These are phyloP conservation scores for Kryptopterus vitreolus DNA, from an alignment of 2,797 vertebrate genomes.

Conservation along the genomic window DNA sequence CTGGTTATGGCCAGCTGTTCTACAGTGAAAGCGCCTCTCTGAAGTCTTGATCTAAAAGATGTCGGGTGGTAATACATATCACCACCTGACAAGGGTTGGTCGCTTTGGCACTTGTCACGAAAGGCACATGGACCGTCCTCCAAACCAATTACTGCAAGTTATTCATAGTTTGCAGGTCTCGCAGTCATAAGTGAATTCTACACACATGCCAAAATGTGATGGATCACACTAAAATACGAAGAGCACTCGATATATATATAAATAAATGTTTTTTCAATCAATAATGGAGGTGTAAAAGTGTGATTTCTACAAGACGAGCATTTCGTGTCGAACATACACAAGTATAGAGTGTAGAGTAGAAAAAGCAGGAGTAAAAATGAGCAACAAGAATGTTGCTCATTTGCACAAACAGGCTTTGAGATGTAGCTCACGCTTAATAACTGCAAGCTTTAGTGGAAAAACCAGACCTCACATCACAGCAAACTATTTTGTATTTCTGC, in stretches of 20 bases:
- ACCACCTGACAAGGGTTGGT: not conserved
- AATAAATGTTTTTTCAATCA: constrained; percentile 30
- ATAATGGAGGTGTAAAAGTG: constrained; percentile 24
- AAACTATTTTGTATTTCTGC: constrained; percentile 5
- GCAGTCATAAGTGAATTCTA: not conserved
- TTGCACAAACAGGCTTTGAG: constrained; percentile 12
- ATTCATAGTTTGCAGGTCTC: not conserved
- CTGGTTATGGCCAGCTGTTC: constrained; percentile 26
- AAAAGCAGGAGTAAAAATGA: not conserved
- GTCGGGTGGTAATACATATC: not conserved
- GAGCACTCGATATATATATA: constrained; percentile 17
- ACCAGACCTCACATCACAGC: constrained; percentile 8
- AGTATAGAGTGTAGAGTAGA: constrained; percentile 12
- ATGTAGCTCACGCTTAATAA: constrained; percentile 18
- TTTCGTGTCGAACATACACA: constrained; percentile 21
- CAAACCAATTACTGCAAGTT: not conserved
- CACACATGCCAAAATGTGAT: not conserved
- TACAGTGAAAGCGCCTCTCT: constrained; percentile 4
- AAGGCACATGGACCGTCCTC: not conserved
- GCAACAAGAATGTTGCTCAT: constrained; percentile 14
- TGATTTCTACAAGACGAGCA: constrained; percentile 24
- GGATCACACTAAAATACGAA: not conserved
- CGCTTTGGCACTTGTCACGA: not conserved
- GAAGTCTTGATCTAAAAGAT: constrained; percentile 28
- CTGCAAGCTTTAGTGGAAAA: not conserved